Evolutionary conservation across 2,888 invertebrate genomes (phyloP), one percentile per base, ranked within the genome.

Genomic region (Cistogaster globosa): DNA sequence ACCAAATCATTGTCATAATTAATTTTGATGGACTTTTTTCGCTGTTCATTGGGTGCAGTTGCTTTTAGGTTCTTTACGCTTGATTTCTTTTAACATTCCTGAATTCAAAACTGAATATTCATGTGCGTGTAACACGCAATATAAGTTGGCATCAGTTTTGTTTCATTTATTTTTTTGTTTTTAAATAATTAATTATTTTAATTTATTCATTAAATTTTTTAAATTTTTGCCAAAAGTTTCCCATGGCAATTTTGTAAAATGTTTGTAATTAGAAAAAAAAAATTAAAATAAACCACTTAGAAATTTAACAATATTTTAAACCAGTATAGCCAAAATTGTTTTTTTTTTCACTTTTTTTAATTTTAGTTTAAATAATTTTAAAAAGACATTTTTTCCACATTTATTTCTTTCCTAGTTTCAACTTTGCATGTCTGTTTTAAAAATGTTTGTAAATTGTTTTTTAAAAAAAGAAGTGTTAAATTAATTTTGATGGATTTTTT

Each of bases 381-480:
- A 45, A 2, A 42, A 8, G 45, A 2, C 16, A 22, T 63, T 16
- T 22, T 45, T 45, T 4, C n/a, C 1, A 2, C 4, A 4, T n/a
- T 53, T n/a, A 12, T 48, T 57, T 48, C 36, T 22, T 62, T 36
- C 20, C 20, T 45, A 57, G 51, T 67, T 67, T 76, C 11, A 57
- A 67, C 48, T 22, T 77, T 68, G 77, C 77, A 68, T 77, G 77
- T 77, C 48, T 48, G 14, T 5, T 20, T 58, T 67, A 48, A 57
- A 57, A 57, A 11, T 45, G 55, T 65, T 65, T 4, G n/a, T 38
- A 63, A 75, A 57, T 65, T 55, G 14, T 26, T n/a, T 63, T 26
- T 1, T 26, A 63, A 63, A n/a, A 53, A 42, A 45, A 58, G 36
- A 77, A 77, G 77, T 77, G 77, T 68, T 77, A 60, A 77, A 68